These are phyloP conservation scores for Papilio dardanus DNA, from an alignment of 1,140 invertebrate species.

Conservation along the genomic window DNA sequence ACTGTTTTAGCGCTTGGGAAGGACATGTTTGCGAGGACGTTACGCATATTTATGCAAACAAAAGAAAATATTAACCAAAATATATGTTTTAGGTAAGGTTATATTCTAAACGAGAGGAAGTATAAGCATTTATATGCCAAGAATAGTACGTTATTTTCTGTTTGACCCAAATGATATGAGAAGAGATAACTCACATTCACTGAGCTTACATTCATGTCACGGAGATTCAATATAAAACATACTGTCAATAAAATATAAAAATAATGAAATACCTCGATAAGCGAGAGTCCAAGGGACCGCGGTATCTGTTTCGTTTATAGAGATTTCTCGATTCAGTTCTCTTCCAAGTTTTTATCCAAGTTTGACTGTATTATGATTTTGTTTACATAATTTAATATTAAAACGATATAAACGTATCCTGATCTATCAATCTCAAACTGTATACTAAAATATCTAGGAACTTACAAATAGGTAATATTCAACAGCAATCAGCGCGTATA, in stretches of 20 bases:
- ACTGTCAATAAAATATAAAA: too few species aligned
- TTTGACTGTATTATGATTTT: neutral
- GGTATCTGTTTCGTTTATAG: too few species aligned
- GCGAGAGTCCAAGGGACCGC: too few species aligned
- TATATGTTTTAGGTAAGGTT: neutral
- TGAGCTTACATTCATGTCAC: neutral
- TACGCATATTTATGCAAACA: neutral
- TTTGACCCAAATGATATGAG: neutral
- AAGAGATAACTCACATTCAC: neutral
- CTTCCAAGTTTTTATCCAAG: too few species aligned
- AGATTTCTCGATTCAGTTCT: too few species aligned
- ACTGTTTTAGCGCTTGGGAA: neutral
- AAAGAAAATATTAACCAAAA: neutral
- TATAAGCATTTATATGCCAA: too few species aligned
- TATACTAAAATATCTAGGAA: constrained; percentile 25
- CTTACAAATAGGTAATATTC: constrained; percentile 13
- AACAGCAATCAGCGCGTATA: neutral
- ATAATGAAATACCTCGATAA: too few species aligned
- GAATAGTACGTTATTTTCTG: neutral
- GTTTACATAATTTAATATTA: constrained; percentile 2
- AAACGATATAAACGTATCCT: too few species aligned
- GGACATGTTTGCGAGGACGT: neutral
- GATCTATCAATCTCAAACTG: neutral
- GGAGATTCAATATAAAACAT: neutral
- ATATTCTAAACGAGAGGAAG: too few species aligned